These are phyloP conservation scores for Arothron firmamentum DNA, from an alignment of 2,113 vertebrate species.

Conservation along the genomic window DNA sequence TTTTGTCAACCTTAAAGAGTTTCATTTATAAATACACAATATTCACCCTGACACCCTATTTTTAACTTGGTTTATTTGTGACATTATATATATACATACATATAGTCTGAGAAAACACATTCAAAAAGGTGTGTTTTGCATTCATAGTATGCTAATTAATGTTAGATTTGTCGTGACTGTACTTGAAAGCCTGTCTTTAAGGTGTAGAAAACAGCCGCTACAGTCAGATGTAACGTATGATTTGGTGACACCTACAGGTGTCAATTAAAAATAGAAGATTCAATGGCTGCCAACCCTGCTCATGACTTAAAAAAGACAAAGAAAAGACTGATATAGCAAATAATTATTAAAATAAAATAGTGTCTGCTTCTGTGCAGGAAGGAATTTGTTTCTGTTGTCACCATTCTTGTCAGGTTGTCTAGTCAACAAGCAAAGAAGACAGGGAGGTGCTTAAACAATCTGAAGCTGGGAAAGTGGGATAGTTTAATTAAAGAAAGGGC, in stretches of 20 bases:
- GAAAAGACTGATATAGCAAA: too few relatives aligned
- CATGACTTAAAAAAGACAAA: too few relatives aligned
- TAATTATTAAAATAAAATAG: too few relatives aligned
- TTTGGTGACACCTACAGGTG: too few relatives aligned
- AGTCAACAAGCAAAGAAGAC: conserved; percentile 4
- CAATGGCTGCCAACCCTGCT: too few relatives aligned
- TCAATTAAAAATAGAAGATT: too few relatives aligned
- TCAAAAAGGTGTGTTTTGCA: neutral
- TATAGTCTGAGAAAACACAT: neutral
- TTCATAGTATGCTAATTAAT: neutral
- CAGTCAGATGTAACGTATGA: neutral
- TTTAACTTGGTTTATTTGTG: neutral
- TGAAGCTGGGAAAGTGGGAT: too few relatives aligned
- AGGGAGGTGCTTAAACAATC: too few relatives aligned
- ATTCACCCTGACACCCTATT: neutral
- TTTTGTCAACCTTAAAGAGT: conserved; percentile 13
- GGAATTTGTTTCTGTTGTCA: conserved; percentile 13
- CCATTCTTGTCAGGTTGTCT: conserved; percentile 13
- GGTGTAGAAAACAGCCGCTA: too few relatives aligned
- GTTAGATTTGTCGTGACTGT: neutral
- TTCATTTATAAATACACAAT: neutral
- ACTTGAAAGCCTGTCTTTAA: too few relatives aligned
- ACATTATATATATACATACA: neutral
- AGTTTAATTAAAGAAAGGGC: too few relatives aligned
- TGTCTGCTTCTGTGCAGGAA: too few relatives aligned